phyloP scores from a whole-genome alignment of 37 sponge, comb jelly and placozoan genomes.

The Crambe crambe region DNA sequence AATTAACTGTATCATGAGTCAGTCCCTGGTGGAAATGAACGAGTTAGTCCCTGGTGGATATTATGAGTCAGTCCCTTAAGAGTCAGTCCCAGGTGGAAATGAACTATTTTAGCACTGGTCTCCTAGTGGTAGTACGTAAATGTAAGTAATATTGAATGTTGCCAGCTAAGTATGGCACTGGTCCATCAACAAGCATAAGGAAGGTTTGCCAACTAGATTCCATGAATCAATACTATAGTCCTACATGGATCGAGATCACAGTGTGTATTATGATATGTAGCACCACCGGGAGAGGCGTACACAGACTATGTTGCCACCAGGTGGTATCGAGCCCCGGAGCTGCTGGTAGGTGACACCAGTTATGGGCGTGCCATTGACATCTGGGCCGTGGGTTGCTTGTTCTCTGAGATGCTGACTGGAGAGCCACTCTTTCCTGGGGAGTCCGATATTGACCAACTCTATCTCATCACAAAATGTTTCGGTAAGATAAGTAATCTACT shows the following conservation, averaged over 20 bases:
- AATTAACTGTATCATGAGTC: no score
- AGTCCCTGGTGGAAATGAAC: no score
- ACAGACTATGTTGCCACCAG: conserved; percentile 99
- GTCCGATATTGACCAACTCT: conserved; percentile 97
- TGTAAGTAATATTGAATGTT: no score
- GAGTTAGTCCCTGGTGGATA: no score
- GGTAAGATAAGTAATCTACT: conserved; percentile 62
- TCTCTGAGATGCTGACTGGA: conserved; percentile 96
- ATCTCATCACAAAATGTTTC: conserved; percentile 90
- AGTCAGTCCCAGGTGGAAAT: no score
- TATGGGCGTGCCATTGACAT: conserved; percentile 96
- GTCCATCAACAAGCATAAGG: no score
- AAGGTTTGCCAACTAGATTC: no score
- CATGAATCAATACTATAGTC: no score
- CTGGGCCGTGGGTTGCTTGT: conserved; percentile 96
- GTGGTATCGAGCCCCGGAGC: conserved; percentile 98
- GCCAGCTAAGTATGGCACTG: no score
- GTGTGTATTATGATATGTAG: conserved; percentile 21
- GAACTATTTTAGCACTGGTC: no score
- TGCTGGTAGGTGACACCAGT: conserved; percentile 96
- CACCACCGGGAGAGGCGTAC: conserved; percentile 94
- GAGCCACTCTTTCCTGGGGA: conserved; percentile 98
- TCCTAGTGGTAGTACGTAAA: no score
- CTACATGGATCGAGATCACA: not conserved
- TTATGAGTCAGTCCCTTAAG: no score